Base-by-base conservation (phyloP, 2,888 invertebrate genomes). In the Agonopterix subpropinquella region DNA sequence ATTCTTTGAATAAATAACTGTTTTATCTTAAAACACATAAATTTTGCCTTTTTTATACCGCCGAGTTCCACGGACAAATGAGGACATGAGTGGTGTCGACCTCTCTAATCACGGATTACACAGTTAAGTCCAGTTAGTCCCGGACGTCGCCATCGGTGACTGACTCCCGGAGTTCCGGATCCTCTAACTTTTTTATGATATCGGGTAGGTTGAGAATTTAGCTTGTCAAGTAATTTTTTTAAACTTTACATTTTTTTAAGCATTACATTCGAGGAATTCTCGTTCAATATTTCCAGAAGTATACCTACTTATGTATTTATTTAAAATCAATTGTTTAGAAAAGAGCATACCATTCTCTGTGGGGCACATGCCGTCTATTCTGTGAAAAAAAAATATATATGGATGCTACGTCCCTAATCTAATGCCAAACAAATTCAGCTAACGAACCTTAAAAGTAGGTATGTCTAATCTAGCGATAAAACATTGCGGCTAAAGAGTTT, bases 71-170 rank as follows among this genome's bases (percentile, higher is more conserved):
- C 11, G 59, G 59, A 58, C 54, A 59, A 61, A 61, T 62, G 59
- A 59, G 61, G 61, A 54, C 59, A 60, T 61, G 64, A 61, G 61
- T 61, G 62, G 61, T 61, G 66, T 63, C 64, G 63, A 62, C 68
- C 72, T 64, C 62, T 59, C 67, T 77, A 77, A 77, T 77, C 77
- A 65, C 58, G 70, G 76, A 73, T 77, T 73, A 77, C 73, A 73
- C 68, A 63, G 67, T 65, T 73, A 70, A 67, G 66, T 64, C 67
- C 65, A 62, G 65, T 69, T 65, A 66, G 67, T 57, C 60, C 64
- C 53, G 55, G 60, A 63, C 56, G 52, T 46, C 44, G 47, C n/a
- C 56, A 51, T 46, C 44, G 47, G 49, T 54, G 57, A 58, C 50
- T 54, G 54, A 53, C 57, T 54, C 53, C 54, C 47, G 52, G 53